Conservation (phyloP, 2,888 invertebrate species). For the Agrilus mali region DNA sequence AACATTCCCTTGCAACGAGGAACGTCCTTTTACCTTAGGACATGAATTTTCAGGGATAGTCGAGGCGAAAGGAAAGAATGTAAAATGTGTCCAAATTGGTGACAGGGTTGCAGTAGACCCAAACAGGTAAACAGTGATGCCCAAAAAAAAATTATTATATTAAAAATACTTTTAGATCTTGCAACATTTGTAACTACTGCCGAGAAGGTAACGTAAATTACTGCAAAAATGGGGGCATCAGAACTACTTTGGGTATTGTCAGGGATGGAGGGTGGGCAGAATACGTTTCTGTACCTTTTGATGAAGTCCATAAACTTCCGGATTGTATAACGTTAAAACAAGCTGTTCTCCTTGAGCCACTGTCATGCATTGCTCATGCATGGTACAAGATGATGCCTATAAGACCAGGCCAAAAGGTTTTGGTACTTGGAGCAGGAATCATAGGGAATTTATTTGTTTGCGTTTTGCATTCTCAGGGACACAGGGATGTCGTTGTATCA, state of each 20-base stretch:
- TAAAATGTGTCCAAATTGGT: slow-evolving; percentile 44
- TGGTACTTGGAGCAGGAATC: slow-evolving; percentile 59
- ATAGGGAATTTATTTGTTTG: slow-evolving; percentile 60
- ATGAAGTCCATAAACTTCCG: slow-evolving; percentile 47
- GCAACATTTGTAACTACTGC: slow-evolving; percentile 48
- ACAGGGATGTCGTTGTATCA: slow-evolving; percentile 53
- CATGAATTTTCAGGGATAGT: slow-evolving; percentile 58
- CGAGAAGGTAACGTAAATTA: slow-evolving; percentile 51
- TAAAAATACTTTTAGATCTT: slow-evolving; percentile 36
- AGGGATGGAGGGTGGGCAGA: slow-evolving; percentile 58
- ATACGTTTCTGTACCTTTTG: slow-evolving; percentile 46
- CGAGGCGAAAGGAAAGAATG: slow-evolving; percentile 42
- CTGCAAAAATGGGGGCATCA: slow-evolving; percentile 46
- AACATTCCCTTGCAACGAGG: slow-evolving; percentile 47
- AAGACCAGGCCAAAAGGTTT: slow-evolving; percentile 45
- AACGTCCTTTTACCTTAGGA: slow-evolving; percentile 43
- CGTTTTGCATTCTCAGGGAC: slow-evolving; percentile 53
- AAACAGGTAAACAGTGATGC: slow-evolving; percentile 51
- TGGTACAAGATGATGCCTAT: slow-evolving; percentile 51
- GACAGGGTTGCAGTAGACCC: slow-evolving; percentile 59
- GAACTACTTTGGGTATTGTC: slow-evolving; percentile 52
- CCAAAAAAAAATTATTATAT: no score
- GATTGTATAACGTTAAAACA: slow-evolving; percentile 43
- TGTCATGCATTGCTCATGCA: slow-evolving; percentile 58
- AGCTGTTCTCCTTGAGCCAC: slow-evolving; percentile 55